phyloP scores from a whole-genome alignment of 2,888 invertebrate genomes.

The Piscicola geometra region DNA sequence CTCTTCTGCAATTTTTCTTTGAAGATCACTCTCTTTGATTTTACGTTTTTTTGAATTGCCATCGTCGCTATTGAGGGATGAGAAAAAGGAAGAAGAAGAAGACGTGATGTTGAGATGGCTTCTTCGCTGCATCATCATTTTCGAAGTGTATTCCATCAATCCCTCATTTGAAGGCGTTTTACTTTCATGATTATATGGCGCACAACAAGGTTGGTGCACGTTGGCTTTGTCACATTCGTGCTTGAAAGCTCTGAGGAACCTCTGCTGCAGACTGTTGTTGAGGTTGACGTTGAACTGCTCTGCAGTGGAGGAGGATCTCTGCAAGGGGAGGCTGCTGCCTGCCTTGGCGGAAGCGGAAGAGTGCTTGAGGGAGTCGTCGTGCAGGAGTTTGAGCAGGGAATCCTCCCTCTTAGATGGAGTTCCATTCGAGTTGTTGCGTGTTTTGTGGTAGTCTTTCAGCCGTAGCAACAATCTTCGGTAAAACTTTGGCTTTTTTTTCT shows the following conservation, averaged over 20 bases:
- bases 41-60: too few relatives aligned
- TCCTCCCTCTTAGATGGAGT: too few relatives aligned
- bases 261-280: neutral
- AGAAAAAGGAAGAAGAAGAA: conserved; percentile 5
- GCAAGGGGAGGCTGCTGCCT: neutral
- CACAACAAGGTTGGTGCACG: too few relatives aligned
- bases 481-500: neutral
- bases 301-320: too few relatives aligned
- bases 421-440: neutral
- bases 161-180: neutral
- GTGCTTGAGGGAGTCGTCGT: too few relatives aligned
- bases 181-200: too few relatives aligned
- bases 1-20: too few relatives aligned
- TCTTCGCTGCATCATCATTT: neutral
- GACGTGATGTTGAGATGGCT: conserved; percentile 1
- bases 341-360: neutral
- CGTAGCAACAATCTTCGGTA: neutral
- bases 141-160: neutral
- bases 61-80: too few relatives aligned
- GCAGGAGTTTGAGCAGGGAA: too few relatives aligned
- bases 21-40: too few relatives aligned
- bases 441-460: neutral
- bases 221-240: too few relatives aligned
- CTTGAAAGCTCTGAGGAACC: neutral
- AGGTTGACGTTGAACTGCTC: conserved; percentile 1